phyloP scores from a whole-genome alignment of 2,113 vertebrate species.

The Circaetus cinerascens region DNA sequence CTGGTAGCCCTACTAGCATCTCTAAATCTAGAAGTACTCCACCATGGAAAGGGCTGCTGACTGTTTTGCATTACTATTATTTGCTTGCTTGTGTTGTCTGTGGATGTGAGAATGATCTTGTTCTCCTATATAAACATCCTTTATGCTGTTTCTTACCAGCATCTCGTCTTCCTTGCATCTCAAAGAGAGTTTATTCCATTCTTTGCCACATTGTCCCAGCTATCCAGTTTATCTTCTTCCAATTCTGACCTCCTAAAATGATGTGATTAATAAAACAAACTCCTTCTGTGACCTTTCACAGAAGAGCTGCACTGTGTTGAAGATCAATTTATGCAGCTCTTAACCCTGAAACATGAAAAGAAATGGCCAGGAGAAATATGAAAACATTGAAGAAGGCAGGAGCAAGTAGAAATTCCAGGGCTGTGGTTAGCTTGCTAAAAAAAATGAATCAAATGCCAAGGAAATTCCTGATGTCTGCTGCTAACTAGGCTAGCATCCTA shows the following conservation, averaged over 20 bases:
- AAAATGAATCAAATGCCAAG: not conserved
- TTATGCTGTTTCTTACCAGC: not conserved
- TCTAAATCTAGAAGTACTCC: not conserved
- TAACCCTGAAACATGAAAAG: not conserved
- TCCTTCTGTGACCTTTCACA: not conserved
- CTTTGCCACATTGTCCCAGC: not conserved
- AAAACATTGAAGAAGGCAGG: not conserved
- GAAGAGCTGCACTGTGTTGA: not conserved
- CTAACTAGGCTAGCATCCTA: not conserved
- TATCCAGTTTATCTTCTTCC: not conserved
- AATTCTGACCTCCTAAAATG: constrained; percentile 21
- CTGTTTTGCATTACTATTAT: not conserved
- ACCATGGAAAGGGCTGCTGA: not conserved
- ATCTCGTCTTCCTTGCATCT: not conserved
- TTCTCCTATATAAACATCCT: not conserved
- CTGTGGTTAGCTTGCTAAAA: not conserved
- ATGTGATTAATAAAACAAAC: constrained; percentile 54
- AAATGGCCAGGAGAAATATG: not conserved
- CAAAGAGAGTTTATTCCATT: not conserved
- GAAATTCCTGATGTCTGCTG: not conserved
- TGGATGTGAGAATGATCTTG: not conserved
- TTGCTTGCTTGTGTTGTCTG: not conserved
- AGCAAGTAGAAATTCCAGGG: not conserved
- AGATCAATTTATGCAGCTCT: not conserved
- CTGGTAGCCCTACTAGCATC: not conserved